These are phyloP conservation scores for Lithosia quadra DNA, from an alignment of 2,888 invertebrate genomes.

Conservation along the genomic window DNA sequence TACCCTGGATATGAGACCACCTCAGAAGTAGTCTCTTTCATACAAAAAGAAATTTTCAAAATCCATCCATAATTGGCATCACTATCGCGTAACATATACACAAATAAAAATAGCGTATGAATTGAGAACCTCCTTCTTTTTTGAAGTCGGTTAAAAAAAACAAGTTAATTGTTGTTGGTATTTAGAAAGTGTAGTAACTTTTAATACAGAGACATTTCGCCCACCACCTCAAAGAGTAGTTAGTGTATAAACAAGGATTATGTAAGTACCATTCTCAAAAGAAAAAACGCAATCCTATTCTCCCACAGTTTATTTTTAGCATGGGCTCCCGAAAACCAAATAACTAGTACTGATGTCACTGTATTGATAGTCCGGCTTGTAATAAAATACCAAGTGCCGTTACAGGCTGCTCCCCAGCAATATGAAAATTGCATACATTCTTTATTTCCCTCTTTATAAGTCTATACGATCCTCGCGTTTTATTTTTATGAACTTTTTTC, in stretches of 20 bases:
- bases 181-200: background rate
- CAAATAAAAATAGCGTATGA: no score
- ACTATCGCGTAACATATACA: no score
- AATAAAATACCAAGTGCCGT: constrained; percentile 20
- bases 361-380: constrained; percentile 17
- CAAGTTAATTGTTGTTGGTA: background rate
- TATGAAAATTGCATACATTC: constrained; percentile 27
- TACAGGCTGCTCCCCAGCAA: constrained; percentile 15
- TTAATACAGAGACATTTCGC: background rate
- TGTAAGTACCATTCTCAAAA: background rate
- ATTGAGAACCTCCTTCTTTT: no score
- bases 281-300: background rate
- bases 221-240: background rate
- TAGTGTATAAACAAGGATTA: background rate
- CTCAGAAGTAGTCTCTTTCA: no score
- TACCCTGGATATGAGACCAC: no score
- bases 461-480: constrained; percentile 25
- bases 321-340: background rate
- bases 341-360: background rate
- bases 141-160: no score
- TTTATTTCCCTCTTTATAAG: constrained; percentile 25
- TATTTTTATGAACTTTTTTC: constrained; percentile 26
- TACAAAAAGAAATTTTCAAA: no score
- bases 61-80: no score
- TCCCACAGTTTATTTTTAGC: background rate